Conservation (phyloP, 2,113 vertebrate species). For the Urocolius indicus region DNA sequence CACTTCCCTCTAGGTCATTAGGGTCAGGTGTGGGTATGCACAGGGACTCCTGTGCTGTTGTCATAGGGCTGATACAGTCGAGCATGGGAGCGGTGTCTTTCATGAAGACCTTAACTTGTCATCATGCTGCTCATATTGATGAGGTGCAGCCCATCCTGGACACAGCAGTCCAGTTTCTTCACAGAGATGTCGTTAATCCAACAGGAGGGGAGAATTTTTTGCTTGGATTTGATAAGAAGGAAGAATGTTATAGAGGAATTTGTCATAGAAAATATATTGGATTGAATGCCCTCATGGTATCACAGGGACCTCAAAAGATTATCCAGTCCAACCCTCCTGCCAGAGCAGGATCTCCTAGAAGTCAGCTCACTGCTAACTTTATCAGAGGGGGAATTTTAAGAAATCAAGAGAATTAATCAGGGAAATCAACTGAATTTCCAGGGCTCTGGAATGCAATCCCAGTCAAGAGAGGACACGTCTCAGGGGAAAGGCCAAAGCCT, state of each 20-base stretch:
- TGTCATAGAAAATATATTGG: not conserved
- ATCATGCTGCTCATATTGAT: not conserved
- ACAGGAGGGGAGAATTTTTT: not conserved
- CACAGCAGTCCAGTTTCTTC: not conserved
- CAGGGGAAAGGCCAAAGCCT: not conserved
- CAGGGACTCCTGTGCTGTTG: not conserved
- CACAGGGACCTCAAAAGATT: not conserved
- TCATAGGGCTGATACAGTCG: not conserved
- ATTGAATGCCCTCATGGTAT: not conserved
- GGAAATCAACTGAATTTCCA: not conserved
- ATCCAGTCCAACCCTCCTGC: no score
- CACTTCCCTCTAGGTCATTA: not conserved
- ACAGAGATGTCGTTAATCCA: not conserved
- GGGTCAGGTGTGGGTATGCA: not conserved
- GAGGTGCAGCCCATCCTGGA: not conserved
- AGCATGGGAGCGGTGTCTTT: not conserved
- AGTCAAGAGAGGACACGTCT: not conserved
- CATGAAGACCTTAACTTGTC: not conserved
- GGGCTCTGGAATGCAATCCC: not conserved
- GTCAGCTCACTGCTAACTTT: not conserved
- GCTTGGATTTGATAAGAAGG: not conserved
- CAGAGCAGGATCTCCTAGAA: not conserved
- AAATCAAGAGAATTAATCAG: not conserved
- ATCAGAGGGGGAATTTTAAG: not conserved
- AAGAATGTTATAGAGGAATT: not conserved